Evolutionary conservation across 2,888 invertebrate genomes (phyloP), one percentile per base, ranked within the genome.

Genomic region (Tromatobia lineatoria): DNA sequence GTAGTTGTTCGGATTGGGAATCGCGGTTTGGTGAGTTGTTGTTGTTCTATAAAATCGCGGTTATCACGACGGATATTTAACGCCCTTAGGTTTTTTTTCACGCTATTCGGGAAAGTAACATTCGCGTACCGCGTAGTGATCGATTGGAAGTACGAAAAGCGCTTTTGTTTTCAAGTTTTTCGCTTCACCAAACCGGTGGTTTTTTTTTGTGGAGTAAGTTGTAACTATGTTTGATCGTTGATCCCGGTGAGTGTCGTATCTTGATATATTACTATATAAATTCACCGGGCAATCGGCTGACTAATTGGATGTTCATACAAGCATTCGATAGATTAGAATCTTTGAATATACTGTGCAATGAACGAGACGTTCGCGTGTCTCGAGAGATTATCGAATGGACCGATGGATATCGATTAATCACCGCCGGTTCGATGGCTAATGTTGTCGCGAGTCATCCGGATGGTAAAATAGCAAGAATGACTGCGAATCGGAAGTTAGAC

Each of bases 11-110:
- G 85, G 84, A 83, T 85, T 85, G 88, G 88, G 89, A 87, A 90
- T 90, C 89, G 89, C 76, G 84, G 78, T 75, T 82, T 87, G 91
- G 92, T 92, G 90, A 92, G 92, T 91, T 67, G 25, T 25, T 59
- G 64, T 38, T 61, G 29, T 34, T 61, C n/a, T 18, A 45, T 23
- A 45, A 13, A 23, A 47, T n/a, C 64, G 64, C 64, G 64, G 3
- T 38, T 13, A 20, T n/a, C 38, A 64, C 38, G 8, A 18, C 64
- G 64, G 18, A 38, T 1, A 38, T 34, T 34, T 8, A 10, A 64
- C 3, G 20, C 64, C 20, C 18, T 11, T 6, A 0, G 18, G 3
- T 8, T 10, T 4, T 54, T 54, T 23, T 11, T 54, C 2, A 11
- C 4, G 20, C 23, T 57, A 23, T 25, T 54, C 25, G 8, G n/a